Base-by-base conservation (phyloP, 2,888 invertebrate genomes). In the Timema cristinae region DNA sequence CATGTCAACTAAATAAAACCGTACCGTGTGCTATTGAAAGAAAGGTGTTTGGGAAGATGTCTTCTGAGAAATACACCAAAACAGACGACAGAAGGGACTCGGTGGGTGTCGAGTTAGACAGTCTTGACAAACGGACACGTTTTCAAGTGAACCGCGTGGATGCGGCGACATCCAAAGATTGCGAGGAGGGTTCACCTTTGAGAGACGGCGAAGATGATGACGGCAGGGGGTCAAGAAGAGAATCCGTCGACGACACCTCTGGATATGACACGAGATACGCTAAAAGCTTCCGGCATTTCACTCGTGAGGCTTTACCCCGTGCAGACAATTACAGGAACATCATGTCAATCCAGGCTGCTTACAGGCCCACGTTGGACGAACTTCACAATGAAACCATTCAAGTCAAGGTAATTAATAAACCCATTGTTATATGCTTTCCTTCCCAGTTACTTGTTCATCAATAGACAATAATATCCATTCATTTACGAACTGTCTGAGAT, bases 241-340 rank as follows among this genome's bases (percentile, higher is more conserved):
- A 81, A 66, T 81, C 82, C 69, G 82, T 82, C 73, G 84, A 85
- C 74, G 82, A 82, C 72, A 79, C 84, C 77, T 82, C 85, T 75
- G 73, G 68, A 7, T 85, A 85, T 74, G 90, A 91, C 79, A 90
- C 90, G 13, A 90, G 89, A 82, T 90, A 92, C 83, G 89, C 87
- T 7, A 92, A 91, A 83, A 93, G 92, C 82, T 92, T 93, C 82
- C 87, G 92, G 75, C 92, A 94, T 80, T 90, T 94, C 81, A 95
- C 95, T 47, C 84, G 94, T 72, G 95, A 95, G 83, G 95, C 94
- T 8, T 82, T 95, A 73, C 95, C 95, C 4, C 86, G 94, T 70
- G 83, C 95, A 82, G 95, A 95, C 82, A 94, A 95, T 84, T 95
- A 95, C 83, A 87, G 95, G 76, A 94, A 95, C 79, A 92, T 94